Conservation (phyloP, 1,140 invertebrate species). For the Pseudomyrmex pallidus region DNA sequence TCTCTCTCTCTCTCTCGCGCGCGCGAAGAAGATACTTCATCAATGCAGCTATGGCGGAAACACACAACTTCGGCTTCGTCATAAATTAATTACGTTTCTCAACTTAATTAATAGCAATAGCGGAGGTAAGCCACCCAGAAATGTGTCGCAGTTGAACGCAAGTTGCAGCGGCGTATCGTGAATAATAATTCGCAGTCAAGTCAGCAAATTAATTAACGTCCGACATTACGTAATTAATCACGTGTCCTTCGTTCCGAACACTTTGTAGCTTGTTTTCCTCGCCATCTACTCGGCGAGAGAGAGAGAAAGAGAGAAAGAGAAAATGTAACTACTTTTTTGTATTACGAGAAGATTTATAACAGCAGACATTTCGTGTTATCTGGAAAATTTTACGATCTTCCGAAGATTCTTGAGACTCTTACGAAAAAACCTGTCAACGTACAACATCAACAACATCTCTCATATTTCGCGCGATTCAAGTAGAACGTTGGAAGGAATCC, state of each 20-base stretch:
- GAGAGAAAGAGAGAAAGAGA: background rate
- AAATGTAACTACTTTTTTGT: slow-evolving; percentile 2
- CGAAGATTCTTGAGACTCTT: background rate
- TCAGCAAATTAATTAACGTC: slow-evolving; percentile 32
- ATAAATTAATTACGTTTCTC: background rate
- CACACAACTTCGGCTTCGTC: background rate
- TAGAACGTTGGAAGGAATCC: no score
- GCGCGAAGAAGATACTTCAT: background rate
- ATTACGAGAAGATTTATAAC: slow-evolving; percentile 22
- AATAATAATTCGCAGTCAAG: slow-evolving; percentile 37
- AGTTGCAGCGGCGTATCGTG: background rate
- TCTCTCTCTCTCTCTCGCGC: no score
- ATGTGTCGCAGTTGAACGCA: background rate
- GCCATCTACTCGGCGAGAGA: background rate
- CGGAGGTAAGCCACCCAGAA: slow-evolving; percentile 4
- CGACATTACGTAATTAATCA: slow-evolving; percentile 38
- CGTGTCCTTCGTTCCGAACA: background rate
- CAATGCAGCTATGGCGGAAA: background rate
- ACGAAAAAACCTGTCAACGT: no score
- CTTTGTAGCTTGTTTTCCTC: slow-evolving; percentile 23
- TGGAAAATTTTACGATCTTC: slow-evolving; percentile 6
- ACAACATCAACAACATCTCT: no score
- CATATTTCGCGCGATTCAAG: no score
- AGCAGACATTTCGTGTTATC: slow-evolving; percentile 3
- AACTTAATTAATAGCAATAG: slow-evolving; percentile 10